These are phyloP conservation scores for Dendroctonus ponderosae DNA, from an alignment of 1,140 invertebrate genomes.

Conservation along the genomic window DNA sequence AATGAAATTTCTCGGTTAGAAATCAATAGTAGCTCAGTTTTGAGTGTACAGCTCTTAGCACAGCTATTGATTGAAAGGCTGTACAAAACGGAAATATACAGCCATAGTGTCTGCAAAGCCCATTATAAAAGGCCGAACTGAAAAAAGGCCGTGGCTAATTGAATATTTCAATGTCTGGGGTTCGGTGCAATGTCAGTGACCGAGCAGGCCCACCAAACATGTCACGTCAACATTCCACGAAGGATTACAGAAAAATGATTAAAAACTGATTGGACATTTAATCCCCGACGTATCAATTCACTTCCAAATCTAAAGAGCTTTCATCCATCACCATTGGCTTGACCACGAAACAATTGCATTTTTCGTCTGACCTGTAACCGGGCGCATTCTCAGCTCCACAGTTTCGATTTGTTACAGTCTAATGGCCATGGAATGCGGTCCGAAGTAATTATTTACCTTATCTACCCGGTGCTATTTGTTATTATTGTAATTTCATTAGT, in stretches of 20 bases:
- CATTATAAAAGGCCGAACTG: no score
- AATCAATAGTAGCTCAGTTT: no score
- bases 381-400: slow-evolving; percentile 32
- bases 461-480: slow-evolving; percentile 25
- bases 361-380: slow-evolving; percentile 29
- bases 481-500: slow-evolving; percentile 36
- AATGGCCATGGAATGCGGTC: slow-evolving; percentile 37
- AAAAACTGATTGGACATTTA: slow-evolving; percentile 26
- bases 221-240: slow-evolving; percentile 19
- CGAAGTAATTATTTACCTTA: slow-evolving; percentile 34
- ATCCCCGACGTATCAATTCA: slow-evolving; percentile 19
- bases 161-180: no score
- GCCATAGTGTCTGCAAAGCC: no score
- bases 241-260: slow-evolving; percentile 22
- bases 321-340: slow-evolving; percentile 21
- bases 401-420: slow-evolving; percentile 36
- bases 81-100: no score
- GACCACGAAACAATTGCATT: slow-evolving; percentile 29
- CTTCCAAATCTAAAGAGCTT: slow-evolving; percentile 28
- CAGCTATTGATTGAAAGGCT: no score
- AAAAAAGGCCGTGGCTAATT: no score
- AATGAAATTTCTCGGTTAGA: no score
- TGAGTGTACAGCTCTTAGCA: no score
- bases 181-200: slow-evolving; percentile 6
- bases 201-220: not conserved